These are phyloP conservation scores for Carlito syrichta DNA, from an alignment of 2,113 vertebrate genomes.

Conservation along the genomic window DNA sequence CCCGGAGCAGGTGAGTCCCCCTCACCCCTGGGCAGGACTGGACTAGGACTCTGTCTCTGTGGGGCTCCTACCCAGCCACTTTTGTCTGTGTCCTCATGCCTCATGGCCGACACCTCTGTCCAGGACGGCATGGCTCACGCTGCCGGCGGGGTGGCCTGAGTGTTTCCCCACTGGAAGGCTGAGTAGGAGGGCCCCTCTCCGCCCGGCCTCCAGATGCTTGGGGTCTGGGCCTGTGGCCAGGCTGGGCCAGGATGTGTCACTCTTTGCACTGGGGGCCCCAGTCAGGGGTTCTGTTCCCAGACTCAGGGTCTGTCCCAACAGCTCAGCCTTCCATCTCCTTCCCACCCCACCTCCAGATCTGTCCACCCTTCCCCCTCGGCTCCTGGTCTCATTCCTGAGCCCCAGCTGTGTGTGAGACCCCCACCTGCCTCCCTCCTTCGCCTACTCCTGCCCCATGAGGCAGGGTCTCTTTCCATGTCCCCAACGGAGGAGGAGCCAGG, in stretches of 20 bases:
- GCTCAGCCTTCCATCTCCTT: neutral
- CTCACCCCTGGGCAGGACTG: neutral
- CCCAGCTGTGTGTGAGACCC: neutral
- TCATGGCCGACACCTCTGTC: neutral
- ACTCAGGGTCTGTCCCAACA: neutral
- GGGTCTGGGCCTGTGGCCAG: too few species aligned
- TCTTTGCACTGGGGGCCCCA: neutral
- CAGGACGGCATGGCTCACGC: neutral
- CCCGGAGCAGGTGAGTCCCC: slow-evolving; percentile 79
- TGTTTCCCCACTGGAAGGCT: neutral
- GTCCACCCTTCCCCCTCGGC: too few species aligned
- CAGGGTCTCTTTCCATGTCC: neutral
- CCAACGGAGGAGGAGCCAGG: neutral
- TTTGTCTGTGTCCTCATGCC: neutral
- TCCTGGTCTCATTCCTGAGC: neutral
- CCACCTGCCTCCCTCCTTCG: too few species aligned
- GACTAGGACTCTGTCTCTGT: neutral
- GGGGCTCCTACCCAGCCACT: neutral
- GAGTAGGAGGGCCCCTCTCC: neutral
- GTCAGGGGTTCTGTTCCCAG: neutral
- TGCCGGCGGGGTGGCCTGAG: neutral
- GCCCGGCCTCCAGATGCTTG: too few species aligned
- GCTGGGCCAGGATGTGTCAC: neutral
- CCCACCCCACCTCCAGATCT: too few species aligned
- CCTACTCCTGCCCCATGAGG: neutral